A percentile compares a stretch with the other conserved stretches of the same genome.
phyloP scores from a whole-genome alignment of 2,797 vertebrate genomes.

The Tangara arthus region DNA sequence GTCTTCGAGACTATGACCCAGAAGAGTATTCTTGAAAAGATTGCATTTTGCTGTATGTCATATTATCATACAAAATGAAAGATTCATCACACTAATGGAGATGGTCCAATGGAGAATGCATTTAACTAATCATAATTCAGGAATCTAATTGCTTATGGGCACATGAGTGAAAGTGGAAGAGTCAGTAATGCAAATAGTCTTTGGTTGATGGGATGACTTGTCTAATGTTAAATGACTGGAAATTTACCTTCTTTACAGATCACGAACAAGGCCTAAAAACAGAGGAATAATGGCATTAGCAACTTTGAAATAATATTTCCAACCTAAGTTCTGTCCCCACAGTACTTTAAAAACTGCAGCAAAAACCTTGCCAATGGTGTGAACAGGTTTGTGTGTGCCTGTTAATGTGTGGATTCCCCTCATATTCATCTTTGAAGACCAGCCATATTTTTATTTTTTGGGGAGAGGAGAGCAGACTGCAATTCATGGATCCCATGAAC shows the following conservation, averaged over 20 bases:
- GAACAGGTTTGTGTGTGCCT: neutral
- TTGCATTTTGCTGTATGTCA: neutral
- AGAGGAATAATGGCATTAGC: neutral
- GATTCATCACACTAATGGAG: neutral
- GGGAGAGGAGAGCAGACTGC: neutral
- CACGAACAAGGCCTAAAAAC: neutral
- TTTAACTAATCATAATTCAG: neutral
- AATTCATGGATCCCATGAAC: neutral
- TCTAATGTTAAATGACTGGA: neutral
- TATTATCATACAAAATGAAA: neutral
- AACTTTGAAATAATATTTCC: neutral
- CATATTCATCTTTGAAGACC: neutral
- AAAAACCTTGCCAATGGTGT: neutral
- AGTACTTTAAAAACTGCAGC: neutral
- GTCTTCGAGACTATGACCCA: neutral
- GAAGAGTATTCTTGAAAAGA: neutral
- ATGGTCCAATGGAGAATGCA: neutral
- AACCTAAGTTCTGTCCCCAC: rapidly evolving
- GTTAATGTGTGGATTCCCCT: neutral
- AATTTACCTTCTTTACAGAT: neutral
- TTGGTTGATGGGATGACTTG: neutral
- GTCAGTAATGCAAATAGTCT: neutral
- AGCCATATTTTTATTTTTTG: neutral
- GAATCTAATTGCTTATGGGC: neutral
- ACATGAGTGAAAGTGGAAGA: neutral